These are phyloP conservation scores for Anabas testudineus DNA, from an alignment of 2,797 vertebrate species.

Conservation along the genomic window DNA sequence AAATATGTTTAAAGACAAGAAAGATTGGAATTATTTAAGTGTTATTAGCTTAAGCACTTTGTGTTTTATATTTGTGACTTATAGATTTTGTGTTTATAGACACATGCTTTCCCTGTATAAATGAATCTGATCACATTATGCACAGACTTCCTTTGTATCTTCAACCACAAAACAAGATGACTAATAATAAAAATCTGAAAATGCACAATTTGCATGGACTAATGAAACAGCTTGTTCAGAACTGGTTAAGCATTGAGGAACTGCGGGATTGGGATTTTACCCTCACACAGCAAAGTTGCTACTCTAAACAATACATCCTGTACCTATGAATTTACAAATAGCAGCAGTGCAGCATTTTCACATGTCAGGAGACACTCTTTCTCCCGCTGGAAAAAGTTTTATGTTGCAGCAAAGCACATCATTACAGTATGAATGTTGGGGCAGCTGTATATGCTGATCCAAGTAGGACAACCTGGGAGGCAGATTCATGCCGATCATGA, in stretches of 20 bases:
- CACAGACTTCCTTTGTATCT: not conserved
- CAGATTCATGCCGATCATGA: slow-evolving; percentile 45
- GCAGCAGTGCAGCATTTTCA: slow-evolving; percentile 55
- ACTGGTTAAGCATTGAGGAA: slow-evolving; percentile 16
- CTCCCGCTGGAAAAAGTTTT: slow-evolving; percentile 38
- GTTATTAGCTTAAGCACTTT: too few species aligned
- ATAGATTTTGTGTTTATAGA: too few species aligned
- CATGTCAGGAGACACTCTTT: slow-evolving; percentile 40
- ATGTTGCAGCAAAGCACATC: slow-evolving; percentile 40
- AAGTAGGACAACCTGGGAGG: slow-evolving; percentile 29
- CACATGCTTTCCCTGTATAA: too few species aligned
- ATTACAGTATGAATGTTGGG: slow-evolving; percentile 49
- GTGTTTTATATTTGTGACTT: too few species aligned
- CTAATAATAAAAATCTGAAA: not conserved
- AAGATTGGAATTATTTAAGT: too few species aligned
- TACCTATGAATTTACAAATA: slow-evolving; percentile 46
- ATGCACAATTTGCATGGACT: not conserved
- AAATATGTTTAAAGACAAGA: too few species aligned
- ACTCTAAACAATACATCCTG: slow-evolving; percentile 34
- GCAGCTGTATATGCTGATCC: slow-evolving; percentile 51
- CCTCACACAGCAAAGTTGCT: slow-evolving; percentile 9
- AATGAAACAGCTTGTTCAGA: slow-evolving; percentile 18
- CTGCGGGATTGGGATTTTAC: slow-evolving; percentile 8
- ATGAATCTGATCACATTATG: slow-evolving; percentile 1
- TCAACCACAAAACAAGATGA: not conserved